A percentile compares a stretch with the other conserved stretches of the same genome.
Evolutionary conservation across 2,113 vertebrate species (phyloP).

Genomic region (Lepus timidus): DNA sequence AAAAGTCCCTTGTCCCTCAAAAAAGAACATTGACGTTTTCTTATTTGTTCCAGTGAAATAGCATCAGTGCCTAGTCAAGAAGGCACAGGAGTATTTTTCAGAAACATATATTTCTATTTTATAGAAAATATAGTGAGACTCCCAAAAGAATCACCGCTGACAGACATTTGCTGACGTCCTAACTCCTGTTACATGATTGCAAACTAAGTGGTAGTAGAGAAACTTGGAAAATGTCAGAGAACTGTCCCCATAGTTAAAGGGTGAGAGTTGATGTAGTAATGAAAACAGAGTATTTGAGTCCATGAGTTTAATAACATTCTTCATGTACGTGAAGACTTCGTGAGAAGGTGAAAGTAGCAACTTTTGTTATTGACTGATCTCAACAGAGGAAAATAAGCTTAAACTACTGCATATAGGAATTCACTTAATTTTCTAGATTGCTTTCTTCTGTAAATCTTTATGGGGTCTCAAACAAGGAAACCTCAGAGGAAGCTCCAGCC

Average conservation of each 20-base stretch:
- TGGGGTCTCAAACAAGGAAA: neutral
- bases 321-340: neutral
- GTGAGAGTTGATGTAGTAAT: neutral
- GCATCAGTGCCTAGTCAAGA: neutral
- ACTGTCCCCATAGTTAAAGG: neutral
- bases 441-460: neutral
- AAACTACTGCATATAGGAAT: neutral
- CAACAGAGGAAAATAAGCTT: slow-evolving; percentile 12
- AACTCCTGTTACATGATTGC: neutral
- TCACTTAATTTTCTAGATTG: neutral
- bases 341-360: neutral
- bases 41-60: slow-evolving; percentile 16
- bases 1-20: neutral
- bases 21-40: neutral
- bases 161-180: neutral
- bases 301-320: neutral
- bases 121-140: neutral
- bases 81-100: neutral
- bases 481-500: neutral
- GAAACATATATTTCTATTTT: neutral
- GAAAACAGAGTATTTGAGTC: neutral
- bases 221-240: neutral
- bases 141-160: neutral
- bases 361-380: neutral
- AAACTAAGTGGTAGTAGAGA: neutral